phyloP scores from a whole-genome alignment of 1,140 invertebrate species.

The Drosophila grimshawi region DNA sequence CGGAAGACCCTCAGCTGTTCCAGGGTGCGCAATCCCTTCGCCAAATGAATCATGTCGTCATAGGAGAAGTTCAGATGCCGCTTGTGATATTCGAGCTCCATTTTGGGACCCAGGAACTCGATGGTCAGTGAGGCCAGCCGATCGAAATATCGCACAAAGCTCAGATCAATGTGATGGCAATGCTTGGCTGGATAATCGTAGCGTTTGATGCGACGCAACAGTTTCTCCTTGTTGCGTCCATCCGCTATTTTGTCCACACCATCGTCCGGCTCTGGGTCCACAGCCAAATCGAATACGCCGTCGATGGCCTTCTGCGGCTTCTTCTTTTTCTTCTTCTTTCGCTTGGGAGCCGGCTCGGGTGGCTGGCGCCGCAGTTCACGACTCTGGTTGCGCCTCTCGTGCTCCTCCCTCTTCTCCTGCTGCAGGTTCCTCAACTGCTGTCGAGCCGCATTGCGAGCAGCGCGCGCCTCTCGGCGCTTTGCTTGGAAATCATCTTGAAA shows the following conservation, averaged over 20 bases:
- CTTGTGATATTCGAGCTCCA: slow-evolving; percentile 55
- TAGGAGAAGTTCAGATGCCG: slow-evolving; percentile 66
- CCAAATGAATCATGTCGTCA: slow-evolving; percentile 56
- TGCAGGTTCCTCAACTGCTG: slow-evolving; percentile 51
- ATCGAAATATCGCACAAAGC: slow-evolving; percentile 65
- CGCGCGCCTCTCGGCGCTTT: slow-evolving; percentile 17
- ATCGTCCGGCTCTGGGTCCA: slow-evolving; percentile 59
- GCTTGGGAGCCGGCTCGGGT: background rate
- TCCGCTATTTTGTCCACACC: slow-evolving; percentile 49
- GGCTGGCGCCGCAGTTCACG: background rate
- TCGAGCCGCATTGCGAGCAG: slow-evolving; percentile 48
- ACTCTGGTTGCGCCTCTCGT: background rate
- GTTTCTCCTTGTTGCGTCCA: slow-evolving; percentile 53
- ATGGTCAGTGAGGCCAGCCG: slow-evolving; percentile 50
- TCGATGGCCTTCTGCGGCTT: background rate
- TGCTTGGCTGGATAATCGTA: slow-evolving; percentile 60
- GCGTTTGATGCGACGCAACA: slow-evolving; percentile 23
- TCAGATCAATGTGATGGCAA: slow-evolving; percentile 67
- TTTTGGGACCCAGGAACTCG: slow-evolving; percentile 64
- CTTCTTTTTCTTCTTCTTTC: slow-evolving; percentile 37
- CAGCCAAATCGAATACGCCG: slow-evolving; percentile 49
- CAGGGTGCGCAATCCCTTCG: slow-evolving; percentile 43
- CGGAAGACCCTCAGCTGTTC: slow-evolving; percentile 62
- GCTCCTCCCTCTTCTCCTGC: slow-evolving; percentile 12
- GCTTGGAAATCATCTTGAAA: background rate